Percentiles rank a stretch among this genome's conserved stretches.
phyloP scores from a whole-genome alignment of 2,888 invertebrate genomes.

The Patella depressa region DNA sequence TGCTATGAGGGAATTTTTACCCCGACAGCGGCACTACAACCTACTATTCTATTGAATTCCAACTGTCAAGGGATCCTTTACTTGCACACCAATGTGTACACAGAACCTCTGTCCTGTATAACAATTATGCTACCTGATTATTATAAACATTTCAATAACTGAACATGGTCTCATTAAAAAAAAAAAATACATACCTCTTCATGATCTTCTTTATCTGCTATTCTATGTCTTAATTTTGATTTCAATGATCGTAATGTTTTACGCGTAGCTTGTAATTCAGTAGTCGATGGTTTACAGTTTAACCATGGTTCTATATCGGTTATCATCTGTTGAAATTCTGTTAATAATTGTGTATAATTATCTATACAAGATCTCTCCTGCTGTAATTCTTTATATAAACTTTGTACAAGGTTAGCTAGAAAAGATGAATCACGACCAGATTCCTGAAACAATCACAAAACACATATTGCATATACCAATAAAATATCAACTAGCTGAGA shows the following conservation, averaged over 20 bases:
- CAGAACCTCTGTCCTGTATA: no score
- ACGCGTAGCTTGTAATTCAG: constrained; percentile 49
- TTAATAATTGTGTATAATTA: constrained; percentile 43
- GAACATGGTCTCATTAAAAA: background rate
- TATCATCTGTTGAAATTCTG: constrained; percentile 48
- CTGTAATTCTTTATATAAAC: constrained; percentile 49
- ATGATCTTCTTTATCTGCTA: constrained; percentile 64
- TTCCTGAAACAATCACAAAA: constrained; percentile 40
- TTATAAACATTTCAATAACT: background rate
- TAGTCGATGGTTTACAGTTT: constrained; percentile 46
- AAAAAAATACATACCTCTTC: constrained; percentile 54
- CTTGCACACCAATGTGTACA: no score
- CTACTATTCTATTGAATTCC: no score
- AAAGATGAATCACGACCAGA: constrained; percentile 49
- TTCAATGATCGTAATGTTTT: constrained; percentile 54
- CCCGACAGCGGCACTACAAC: no score
- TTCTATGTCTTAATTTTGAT: constrained; percentile 62
- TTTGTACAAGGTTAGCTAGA: constrained; percentile 53
- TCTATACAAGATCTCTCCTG: constrained; percentile 49
- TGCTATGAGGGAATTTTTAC: no score
- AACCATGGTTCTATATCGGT: constrained; percentile 60
- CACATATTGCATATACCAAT: background rate
- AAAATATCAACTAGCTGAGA: no score
- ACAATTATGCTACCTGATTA: background rate
- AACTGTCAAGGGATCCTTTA: no score